A percentile compares a stretch with the other conserved stretches of the same genome.
Evolutionary conservation across 2,113 vertebrate genomes (phyloP).

Genomic region (Neopipo cinnamomea): DNA sequence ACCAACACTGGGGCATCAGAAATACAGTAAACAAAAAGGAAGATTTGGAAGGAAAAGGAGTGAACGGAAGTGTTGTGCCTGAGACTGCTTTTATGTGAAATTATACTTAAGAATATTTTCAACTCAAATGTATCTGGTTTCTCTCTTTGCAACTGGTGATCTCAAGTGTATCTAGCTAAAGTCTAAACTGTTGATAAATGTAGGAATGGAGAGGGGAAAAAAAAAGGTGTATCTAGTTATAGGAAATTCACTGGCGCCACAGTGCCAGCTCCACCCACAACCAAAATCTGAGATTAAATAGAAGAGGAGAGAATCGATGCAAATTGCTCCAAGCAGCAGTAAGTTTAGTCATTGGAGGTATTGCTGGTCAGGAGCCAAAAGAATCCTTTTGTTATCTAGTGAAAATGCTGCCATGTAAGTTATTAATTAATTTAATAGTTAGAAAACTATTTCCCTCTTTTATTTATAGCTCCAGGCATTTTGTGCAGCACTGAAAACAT

Average conservation of each 20-base stretch:
- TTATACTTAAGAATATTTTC: neutral
- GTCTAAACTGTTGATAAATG: neutral
- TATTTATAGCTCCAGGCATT: neutral
- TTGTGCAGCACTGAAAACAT: neutral
- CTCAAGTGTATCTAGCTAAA: neutral
- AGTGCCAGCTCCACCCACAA: neutral
- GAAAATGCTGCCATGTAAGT: neutral
- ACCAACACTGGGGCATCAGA: neutral
- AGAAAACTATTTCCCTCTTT: neutral
- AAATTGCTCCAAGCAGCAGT: neutral
- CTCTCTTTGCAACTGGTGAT: neutral
- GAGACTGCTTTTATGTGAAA: neutral
- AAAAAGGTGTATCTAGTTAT: neutral
- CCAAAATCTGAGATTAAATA: neutral
- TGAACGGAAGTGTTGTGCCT: neutral
- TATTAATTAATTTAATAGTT: neutral
- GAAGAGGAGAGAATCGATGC: neutral
- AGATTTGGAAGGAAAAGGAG: neutral
- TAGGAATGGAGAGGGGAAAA: neutral
- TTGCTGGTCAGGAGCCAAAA: neutral
- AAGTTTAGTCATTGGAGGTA: neutral
- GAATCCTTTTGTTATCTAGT: neutral
- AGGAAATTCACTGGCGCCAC: neutral
- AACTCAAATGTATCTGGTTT: neutral
- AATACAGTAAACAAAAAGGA: neutral